A percentile compares a stretch with the other conserved stretches of the same genome.
These are phyloP conservation scores for Percopsis omiscomaycus DNA, from an alignment of 2,797 vertebrate species.

Conservation along the genomic window DNA sequence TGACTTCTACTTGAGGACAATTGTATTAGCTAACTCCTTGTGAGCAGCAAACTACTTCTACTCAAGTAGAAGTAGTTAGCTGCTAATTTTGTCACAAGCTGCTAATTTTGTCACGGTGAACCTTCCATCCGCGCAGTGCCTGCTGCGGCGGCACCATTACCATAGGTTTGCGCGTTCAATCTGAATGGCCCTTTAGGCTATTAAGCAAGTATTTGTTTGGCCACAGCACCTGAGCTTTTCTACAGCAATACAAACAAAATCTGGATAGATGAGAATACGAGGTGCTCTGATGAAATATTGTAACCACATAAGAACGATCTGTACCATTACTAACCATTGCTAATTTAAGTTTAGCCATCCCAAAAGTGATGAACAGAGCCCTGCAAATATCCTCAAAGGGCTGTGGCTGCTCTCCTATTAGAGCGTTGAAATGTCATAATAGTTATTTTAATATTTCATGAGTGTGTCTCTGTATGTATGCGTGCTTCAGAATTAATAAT, in stretches of 20 bases:
- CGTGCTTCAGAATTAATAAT: conserved; percentile 50
- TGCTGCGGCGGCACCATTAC: no score
- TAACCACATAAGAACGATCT: conserved; percentile 54
- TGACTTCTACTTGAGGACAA: no score
- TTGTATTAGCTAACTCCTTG: no score
- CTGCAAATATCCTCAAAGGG: conserved; percentile 62
- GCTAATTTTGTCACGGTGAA: no score
- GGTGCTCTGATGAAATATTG: conserved; percentile 62
- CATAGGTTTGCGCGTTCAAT: no score
- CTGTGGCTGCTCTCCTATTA: conserved; percentile 55
- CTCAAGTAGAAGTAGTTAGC: no score
- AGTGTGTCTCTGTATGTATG: conserved; percentile 7
- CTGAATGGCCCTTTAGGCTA: no score
- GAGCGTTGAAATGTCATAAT: conserved; percentile 41
- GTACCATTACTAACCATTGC: conserved; percentile 38
- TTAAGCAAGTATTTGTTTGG: no score
- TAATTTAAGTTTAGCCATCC: conserved; percentile 70
- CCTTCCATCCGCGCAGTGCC: no score
- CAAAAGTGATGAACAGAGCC: conserved; percentile 59
- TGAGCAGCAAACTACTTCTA: no score
- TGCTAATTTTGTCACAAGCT: no score
- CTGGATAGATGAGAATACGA: conserved; percentile 47
- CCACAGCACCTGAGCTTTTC: no score
- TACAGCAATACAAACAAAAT: conserved; percentile 18
- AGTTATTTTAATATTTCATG: conserved; percentile 52